A percentile compares a stretch with the other conserved stretches of the same genome.
Evolutionary conservation across 1,140 invertebrate genomes (phyloP).

Genomic region (Brachionus sp.): DNA sequence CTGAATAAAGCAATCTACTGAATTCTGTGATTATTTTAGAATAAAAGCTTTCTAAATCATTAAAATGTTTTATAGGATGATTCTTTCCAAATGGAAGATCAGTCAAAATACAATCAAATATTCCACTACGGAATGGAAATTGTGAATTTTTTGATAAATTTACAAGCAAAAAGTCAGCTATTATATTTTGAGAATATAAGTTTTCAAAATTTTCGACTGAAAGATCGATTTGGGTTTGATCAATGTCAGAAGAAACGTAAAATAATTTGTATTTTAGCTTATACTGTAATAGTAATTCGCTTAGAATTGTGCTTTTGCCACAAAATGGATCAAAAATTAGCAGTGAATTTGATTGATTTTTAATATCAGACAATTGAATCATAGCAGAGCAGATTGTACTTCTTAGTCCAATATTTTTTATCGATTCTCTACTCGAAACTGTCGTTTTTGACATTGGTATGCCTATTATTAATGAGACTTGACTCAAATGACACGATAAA

Average conservation of each 20-base stretch:
- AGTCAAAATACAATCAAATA: constrained; percentile 1
- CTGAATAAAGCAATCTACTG: neutral
- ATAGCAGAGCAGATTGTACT: constrained; percentile 10
- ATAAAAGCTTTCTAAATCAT: neutral
- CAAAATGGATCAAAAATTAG: constrained; percentile 19
- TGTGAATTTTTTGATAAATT: neutral
- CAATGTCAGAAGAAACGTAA: neutral
- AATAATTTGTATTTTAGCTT: neutral
- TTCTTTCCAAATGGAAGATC: constrained; percentile 16
- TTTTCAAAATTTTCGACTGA: neutral
- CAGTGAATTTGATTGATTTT: neutral
- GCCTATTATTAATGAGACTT: neutral
- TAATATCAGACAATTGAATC: neutral
- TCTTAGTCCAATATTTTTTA: neutral
- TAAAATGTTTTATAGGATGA: neutral
- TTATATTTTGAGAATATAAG: neutral
- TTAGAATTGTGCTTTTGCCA: constrained; percentile 14
- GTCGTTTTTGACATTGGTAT: neutral
- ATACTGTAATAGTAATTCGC: neutral
- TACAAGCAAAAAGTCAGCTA: neutral
- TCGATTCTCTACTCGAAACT: neutral
- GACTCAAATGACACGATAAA: constrained; percentile 18
- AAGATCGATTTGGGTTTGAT: neutral
- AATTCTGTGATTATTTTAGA: neutral
- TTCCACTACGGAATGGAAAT: neutral